phyloP scores from a whole-genome alignment of 1,140 invertebrate genomes.

The Harlomillsia oculata region DNA sequence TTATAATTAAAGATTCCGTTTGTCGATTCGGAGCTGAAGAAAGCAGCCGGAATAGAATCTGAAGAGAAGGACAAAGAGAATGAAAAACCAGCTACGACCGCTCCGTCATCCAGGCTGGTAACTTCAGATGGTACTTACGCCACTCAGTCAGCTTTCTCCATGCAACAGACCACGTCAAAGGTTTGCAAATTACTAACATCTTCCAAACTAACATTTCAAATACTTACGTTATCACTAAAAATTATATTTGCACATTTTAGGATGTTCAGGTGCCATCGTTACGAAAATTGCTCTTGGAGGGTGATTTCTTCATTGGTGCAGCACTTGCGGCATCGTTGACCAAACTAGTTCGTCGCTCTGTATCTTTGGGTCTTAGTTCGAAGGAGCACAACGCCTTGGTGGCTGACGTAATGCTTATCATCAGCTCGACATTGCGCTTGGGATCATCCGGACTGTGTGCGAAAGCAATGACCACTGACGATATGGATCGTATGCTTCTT shows the following conservation, averaged over 20 bases:
- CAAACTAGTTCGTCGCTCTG: conserved; percentile 79
- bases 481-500: conserved; percentile 78
- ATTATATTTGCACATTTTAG: conserved; percentile 2
- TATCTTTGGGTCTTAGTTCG: no score
- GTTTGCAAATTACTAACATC: conserved; percentile 3
- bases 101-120: conserved; percentile 48
- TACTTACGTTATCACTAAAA: not conserved
- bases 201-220: conserved; percentile 12
- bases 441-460: conserved; percentile 57
- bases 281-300: conserved; percentile 79
- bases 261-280: conserved; percentile 52
- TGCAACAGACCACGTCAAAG: conserved; percentile 50
- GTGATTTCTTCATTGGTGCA: conserved; percentile 93
- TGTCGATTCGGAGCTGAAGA: conserved; percentile 75
- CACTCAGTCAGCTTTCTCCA: conserved; percentile 90
- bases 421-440: conserved; percentile 74
- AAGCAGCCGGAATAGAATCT: conserved; percentile 53
- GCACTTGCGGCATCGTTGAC: conserved; percentile 80
- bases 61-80: conserved; percentile 47
- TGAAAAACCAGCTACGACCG: no score
- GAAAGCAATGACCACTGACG: conserved; percentile 85
- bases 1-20: conserved; percentile 68
- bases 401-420: conserved; percentile 77
- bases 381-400: no score
- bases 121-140: conserved; percentile 98